Evolutionary conservation across 2,888 invertebrate species (phyloP).

Genomic region (Sminthurinus aureus): DNA sequence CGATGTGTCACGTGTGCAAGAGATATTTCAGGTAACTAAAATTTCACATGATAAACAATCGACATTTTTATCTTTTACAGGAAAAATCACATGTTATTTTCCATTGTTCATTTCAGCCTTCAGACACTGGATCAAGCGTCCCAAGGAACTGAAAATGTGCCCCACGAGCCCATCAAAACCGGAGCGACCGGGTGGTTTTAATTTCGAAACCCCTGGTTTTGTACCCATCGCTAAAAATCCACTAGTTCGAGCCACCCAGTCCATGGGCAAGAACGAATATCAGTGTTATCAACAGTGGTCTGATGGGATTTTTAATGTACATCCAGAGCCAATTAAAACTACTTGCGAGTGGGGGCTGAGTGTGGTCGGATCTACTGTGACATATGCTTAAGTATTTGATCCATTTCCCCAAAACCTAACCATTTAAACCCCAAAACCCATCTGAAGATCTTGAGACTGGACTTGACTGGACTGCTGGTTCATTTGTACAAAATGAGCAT

Average conservation of each 20-base stretch:
- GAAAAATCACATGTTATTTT: constrained; percentile 38
- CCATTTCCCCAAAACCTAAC: too few relatives aligned
- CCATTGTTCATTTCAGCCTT: constrained; percentile 2
- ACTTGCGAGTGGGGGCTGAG: background rate
- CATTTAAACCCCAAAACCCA: too few relatives aligned
- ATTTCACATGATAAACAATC: too few relatives aligned
- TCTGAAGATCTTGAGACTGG: too few relatives aligned
- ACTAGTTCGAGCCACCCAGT: background rate
- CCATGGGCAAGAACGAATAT: background rate
- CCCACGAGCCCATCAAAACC: background rate
- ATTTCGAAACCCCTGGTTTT: constrained; percentile 3
- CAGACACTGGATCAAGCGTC: constrained; percentile 39
- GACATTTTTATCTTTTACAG: constrained; percentile 28
- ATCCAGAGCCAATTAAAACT: constrained; percentile 44
- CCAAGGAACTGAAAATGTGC: constrained; percentile 18
- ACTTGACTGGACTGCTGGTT: too few relatives aligned
- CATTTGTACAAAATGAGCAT: too few relatives aligned
- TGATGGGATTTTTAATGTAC: constrained; percentile 19
- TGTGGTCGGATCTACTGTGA: background rate
- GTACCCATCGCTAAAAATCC: background rate
- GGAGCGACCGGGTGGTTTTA: background rate
- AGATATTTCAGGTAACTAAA: constrained; percentile 36
- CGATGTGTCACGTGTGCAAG: constrained; percentile 51
- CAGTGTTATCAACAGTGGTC: constrained; percentile 7
- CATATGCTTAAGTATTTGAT: constrained; percentile 37